phyloP scores from a whole-genome alignment of 2,113 vertebrate genomes.

The Larimichthys polyactis region DNA sequence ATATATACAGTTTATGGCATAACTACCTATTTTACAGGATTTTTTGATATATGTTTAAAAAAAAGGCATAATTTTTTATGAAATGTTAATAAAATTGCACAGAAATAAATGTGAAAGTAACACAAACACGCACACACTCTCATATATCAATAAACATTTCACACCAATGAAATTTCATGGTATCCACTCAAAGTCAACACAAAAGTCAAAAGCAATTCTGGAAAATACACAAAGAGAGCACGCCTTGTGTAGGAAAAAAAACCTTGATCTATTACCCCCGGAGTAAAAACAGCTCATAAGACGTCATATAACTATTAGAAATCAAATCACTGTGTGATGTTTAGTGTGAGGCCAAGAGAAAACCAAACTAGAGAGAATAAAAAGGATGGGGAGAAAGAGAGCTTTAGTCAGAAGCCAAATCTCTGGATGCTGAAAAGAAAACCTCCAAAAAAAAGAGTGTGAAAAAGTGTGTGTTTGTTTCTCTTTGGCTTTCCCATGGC shows the following conservation, averaged over 20 bases:
- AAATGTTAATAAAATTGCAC: neutral
- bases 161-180: neutral
- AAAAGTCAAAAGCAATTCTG: conserved; percentile 13
- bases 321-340: conserved; percentile 26
- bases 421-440: conserved; percentile 52
- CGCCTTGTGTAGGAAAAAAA: neutral
- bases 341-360: neutral
- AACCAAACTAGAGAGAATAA: conserved; percentile 26
- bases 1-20: neutral
- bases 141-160: conserved; percentile 11
- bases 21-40: neutral
- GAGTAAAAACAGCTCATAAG: conserved; percentile 4
- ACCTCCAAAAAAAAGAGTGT: conserved; percentile 18
- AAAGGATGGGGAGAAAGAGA: conserved; percentile 39
- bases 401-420: conserved; percentile 30
- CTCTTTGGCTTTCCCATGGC: conserved; percentile 58
- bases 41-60: neutral
- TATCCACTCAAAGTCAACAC: conserved; percentile 20
- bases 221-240: conserved; percentile 19
- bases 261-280: neutral
- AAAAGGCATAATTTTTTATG: neutral
- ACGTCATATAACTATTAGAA: conserved; percentile 22
- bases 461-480: conserved; percentile 18
- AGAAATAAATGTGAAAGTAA: neutral
- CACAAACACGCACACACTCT: neutral